Percentiles rank a stretch among this genome's conserved stretches.
phyloP scores from a whole-genome alignment of 2,797 vertebrate genomes.

The Poeciliopsis gracilis region DNA sequence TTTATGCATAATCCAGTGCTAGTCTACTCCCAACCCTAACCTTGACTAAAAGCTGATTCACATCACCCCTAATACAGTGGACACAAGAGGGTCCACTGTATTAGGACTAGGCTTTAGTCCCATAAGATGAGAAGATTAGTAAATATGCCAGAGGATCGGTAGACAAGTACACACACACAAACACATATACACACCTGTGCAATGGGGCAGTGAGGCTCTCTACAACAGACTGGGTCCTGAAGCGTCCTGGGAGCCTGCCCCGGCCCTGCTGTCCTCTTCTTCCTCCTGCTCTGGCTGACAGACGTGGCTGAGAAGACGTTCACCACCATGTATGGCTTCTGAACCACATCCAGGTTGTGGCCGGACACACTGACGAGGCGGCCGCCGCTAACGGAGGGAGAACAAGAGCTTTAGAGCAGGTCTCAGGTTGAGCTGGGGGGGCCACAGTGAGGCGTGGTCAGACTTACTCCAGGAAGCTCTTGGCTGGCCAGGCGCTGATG shows the following conservation, averaged over 20 bases:
- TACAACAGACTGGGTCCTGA: constrained; percentile 77
- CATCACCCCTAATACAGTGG: too few species aligned
- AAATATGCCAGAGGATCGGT: too few species aligned
- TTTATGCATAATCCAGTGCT: too few species aligned
- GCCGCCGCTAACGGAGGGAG: constrained; percentile 84
- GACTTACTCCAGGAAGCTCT: constrained; percentile 88
- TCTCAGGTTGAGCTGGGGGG: neutral
- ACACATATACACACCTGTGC: constrained; percentile 73
- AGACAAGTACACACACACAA: neutral
- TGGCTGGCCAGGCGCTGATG: constrained; percentile 87
- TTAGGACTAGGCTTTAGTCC: too few species aligned
- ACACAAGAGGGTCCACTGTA: too few species aligned
- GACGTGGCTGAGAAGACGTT: constrained; percentile 76
- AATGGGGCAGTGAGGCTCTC: constrained; percentile 74
- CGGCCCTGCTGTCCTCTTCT: constrained; percentile 34
- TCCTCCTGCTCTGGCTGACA: constrained; percentile 45
- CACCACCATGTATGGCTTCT: constrained; percentile 90
- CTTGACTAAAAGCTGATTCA: too few species aligned
- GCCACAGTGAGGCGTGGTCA: neutral
- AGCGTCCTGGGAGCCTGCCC: constrained; percentile 57
- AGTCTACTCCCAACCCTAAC: too few species aligned
- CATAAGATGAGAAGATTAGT: too few species aligned
- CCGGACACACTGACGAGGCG: constrained; percentile 87
- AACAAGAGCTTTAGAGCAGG: neutral
- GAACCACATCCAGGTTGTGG: constrained; percentile 93